These are phyloP conservation scores for Platygyra sinensis DNA, from an alignment of 64 coral and sea anemone genomes.

Conservation along the genomic window DNA sequence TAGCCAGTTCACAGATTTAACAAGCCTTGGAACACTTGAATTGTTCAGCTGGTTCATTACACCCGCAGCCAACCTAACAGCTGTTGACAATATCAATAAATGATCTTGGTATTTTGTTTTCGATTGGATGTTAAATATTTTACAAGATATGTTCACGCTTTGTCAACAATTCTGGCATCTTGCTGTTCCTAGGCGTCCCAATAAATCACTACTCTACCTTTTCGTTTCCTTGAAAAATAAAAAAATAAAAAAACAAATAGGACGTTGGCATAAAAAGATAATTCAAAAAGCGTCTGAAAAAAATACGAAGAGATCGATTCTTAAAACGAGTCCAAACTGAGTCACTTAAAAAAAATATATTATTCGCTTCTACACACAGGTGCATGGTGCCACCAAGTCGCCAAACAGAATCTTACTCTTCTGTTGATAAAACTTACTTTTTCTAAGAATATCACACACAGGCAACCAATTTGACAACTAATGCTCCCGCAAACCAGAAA, in stretches of 20 bases:
- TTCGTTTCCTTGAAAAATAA: too few relatives aligned
- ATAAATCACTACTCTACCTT: too few relatives aligned
- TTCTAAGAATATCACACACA: too few relatives aligned
- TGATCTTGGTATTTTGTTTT: conserved; percentile 44
- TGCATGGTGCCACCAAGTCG: not conserved
- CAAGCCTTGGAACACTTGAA: not conserved
- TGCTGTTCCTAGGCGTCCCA: not conserved
- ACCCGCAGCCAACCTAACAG: not conserved
- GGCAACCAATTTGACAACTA: not conserved
- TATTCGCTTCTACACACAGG: not conserved
- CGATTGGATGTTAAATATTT: conserved; percentile 6
- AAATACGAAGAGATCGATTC: not conserved
- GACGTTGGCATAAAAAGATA: not conserved
- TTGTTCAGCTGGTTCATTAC: not conserved
- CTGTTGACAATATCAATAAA: conserved; percentile 44
- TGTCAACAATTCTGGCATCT: not conserved
- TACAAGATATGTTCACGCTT: conserved; percentile 1
- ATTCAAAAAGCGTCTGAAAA: too few relatives aligned
- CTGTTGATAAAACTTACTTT: not conserved
- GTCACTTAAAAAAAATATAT: not conserved
- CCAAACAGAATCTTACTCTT: not conserved
- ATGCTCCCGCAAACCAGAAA: not conserved
- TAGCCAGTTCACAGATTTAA: not conserved
- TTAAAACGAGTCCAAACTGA: not conserved
- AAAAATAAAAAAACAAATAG: not conserved